These are phyloP conservation scores for Cricetomys ansorgei DNA, from an alignment of 2,113 vertebrate species.

Conservation along the genomic window DNA sequence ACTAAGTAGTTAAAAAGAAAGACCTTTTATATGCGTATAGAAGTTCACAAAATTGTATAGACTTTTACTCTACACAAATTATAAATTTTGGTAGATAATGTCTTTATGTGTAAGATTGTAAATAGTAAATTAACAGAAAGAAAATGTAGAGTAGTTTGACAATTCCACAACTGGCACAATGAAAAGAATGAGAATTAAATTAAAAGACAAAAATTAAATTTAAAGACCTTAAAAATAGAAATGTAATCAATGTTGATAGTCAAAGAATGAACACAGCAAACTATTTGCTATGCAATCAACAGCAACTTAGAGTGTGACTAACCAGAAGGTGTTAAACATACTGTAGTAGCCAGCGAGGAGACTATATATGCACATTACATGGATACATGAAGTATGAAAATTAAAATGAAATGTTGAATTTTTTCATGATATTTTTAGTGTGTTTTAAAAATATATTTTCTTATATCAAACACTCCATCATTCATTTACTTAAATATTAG, in stretches of 20 bases:
- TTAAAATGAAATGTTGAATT: neutral
- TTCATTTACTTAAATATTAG: constrained; percentile 19
- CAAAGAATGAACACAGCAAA: neutral
- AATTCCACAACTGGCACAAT: neutral
- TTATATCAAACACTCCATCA: neutral
- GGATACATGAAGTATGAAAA: neutral
- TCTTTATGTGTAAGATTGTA: neutral
- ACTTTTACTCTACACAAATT: neutral
- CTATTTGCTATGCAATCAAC: neutral
- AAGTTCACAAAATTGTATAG: neutral
- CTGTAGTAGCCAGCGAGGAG: neutral
- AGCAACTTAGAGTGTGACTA: neutral
- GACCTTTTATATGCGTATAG: neutral
- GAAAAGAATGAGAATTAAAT: neutral
- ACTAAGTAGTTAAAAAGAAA: neutral
- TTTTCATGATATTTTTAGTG: constrained; percentile 12
- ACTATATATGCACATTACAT: neutral
- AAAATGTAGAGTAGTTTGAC: neutral
- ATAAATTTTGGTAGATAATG: neutral
- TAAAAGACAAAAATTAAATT: neutral
- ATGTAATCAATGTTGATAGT: neutral
- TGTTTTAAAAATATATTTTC: constrained; percentile 30
- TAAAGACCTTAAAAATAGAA: neutral
- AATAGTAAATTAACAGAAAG: neutral
- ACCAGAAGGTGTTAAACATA: neutral